Evolutionary conservation across 2,797 vertebrate genomes (phyloP), one percentile per base, ranked within the genome.

Genomic region (Sebastes oblongus): DNA sequence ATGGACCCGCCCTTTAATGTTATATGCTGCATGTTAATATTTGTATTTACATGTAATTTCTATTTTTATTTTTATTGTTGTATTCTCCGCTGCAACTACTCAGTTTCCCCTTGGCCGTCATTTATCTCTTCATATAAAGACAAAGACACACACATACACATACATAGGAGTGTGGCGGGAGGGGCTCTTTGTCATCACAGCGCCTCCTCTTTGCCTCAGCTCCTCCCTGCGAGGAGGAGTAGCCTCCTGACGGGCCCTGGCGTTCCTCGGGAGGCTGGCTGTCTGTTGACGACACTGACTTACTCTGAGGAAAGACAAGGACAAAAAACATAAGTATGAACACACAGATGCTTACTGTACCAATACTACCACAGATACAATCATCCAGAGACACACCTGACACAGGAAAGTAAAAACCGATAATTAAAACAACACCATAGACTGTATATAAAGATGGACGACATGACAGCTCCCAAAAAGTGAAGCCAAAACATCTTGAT

Each of bases 131-230:
- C 4, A 18, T 9, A 14, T 4, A 30, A 22, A 50, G 16, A 83
- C 55, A 59, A 66, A 34, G 27, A 77, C 16, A 59, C 16, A 80
- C 22, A 80, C 13, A 65, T 5, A 82, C 34, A 93, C 97, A 54
- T 96, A 98, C 97, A 0, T 97, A 97, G 52, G 94, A 90, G 89
- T 94, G 95, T 18, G 95, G 87, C 0, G 93, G 94, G 0, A 96
- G 91, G 3, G 92, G 66, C 6, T 97, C 97, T 85, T 97, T 98
- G 42, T 97, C 97, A 1, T 98, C 97, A 79, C 90, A 95, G 68
- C 97, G 97, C 81, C 93, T 90, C 75, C 96, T 94, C 88, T 96
- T 96, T 72, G 94, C 93, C 52, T 96, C 95, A 0, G 89, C 91
- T 58, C 93, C 92, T 91, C 92, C 93, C 83, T 90, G 96, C 34